Conservation (phyloP, 1,140 invertebrate genomes). For the Ptiloglossa arizonensis region DNA sequence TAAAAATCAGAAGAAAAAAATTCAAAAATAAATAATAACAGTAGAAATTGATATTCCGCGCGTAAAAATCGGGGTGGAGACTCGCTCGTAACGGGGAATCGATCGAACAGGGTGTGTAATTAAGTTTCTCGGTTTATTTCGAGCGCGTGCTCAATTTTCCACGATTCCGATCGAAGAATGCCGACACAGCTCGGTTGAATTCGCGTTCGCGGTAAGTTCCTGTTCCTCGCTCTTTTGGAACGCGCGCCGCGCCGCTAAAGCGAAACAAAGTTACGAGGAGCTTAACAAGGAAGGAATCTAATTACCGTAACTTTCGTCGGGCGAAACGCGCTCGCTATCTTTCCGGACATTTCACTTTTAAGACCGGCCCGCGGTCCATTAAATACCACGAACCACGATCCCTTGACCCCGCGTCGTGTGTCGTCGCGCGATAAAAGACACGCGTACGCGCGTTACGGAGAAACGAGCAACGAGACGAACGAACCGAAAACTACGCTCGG, state of each 20-base stretch:
- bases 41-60: too few species aligned
- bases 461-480: slow-evolving; percentile 37
- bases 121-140: too few species aligned
- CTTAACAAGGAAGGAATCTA: not conserved
- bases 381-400: not conserved
- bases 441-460: not conserved
- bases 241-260: not conserved
- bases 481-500: slow-evolving; percentile 46
- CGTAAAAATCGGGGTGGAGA: too few species aligned
- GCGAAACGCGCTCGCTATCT: not conserved
- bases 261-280: not conserved
- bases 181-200: too few species aligned
- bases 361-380: not conserved
- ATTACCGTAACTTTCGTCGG: not conserved
- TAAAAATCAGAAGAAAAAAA: too few species aligned
- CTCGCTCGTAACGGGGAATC: too few species aligned
- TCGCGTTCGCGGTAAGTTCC: not conserved
- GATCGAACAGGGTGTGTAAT: too few species aligned
- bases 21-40: too few species aligned
- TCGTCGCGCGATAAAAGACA: not conserved
- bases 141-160: too few species aligned
- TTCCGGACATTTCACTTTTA: not conserved
- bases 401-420: not conserved
- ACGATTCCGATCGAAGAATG: too few species aligned
- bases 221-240: not conserved